Evolutionary conservation across 2,888 invertebrate species (phyloP).

Genomic region (Protophormia terraenovae): DNA sequence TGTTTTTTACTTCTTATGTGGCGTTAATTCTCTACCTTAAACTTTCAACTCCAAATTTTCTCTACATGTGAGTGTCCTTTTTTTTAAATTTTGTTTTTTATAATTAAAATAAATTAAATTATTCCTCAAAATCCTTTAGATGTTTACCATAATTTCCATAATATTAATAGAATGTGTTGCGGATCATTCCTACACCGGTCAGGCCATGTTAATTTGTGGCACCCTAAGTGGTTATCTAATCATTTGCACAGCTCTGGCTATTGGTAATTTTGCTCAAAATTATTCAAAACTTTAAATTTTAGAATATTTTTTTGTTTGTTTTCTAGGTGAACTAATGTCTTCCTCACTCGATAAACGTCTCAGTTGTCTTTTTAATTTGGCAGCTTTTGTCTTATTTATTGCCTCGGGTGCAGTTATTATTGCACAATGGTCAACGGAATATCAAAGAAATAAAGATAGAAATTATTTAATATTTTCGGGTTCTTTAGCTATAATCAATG

Average conservation of each 20-base stretch:
- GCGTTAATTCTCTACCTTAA: too few relatives aligned
- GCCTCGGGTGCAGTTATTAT: conserved; percentile 74
- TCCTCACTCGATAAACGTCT: conserved; percentile 75
- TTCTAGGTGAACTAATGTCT: conserved; percentile 74
- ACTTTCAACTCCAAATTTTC: too few relatives aligned
- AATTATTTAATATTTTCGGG: conserved; percentile 72
- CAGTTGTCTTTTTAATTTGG: conserved; percentile 74
- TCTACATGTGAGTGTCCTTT: neutral
- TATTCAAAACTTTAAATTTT: too few relatives aligned
- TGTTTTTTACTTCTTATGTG: too few relatives aligned
- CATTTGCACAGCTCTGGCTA: conserved; percentile 73
- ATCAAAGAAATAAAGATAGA: conserved; percentile 69
- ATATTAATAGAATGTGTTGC: conserved; percentile 74
- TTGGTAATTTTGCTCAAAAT: conserved; percentile 76
- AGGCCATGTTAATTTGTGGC: conserved; percentile 77
- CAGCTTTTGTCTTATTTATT: conserved; percentile 73
- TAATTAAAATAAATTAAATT: neutral
- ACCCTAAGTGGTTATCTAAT: conserved; percentile 76
- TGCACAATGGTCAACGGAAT: conserved; percentile 72
- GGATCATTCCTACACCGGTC: conserved; percentile 74
- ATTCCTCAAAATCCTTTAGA: conserved; percentile 64
- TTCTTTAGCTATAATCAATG: conserved; percentile 73
- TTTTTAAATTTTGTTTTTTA: too few relatives aligned
- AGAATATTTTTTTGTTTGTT: neutral
- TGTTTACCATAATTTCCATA: conserved; percentile 72